Evolutionary conservation across 2,888 invertebrate genomes (phyloP), one percentile per base, ranked within the genome.

Genomic region (Hypena proboscidalis): DNA sequence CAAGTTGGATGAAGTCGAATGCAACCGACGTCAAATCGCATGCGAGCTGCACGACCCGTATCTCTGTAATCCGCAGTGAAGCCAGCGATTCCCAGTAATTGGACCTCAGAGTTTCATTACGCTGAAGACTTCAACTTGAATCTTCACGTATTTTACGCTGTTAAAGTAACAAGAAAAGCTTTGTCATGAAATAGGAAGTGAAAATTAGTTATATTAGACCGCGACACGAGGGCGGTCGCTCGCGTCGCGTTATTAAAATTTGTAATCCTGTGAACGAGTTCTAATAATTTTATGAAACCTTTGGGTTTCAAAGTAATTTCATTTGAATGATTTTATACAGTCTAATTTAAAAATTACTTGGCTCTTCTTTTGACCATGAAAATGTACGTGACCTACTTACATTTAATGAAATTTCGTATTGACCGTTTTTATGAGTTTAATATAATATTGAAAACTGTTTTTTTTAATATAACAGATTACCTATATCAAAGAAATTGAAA

Each of bases 181-280:
- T 31, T 23, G 14, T 45, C 27, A 30, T 38, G 35, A 42, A 33
- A 17, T 34, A 5, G 19, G n/a, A 40, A 40, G 27, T 36, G 26
- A 20, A 39, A 45, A 46, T 56, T 41, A 32, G 31, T 32, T 30
- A 34, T 31, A 42, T 50, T 37, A 44, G 27, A 37, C 26, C 27
- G 25, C 20, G 34, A 41, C 14, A 36, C 49, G 49, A 33, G 30
- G 36, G 33, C 27, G 37, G 26, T 29, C 19, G 30, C 20, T 8
- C 31, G 15, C 27, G 27, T 51, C 19, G 25, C 26, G 27, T 55
- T 55, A 51, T 51, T 51, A 51, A 55, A 55, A 52, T 56, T 47
- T 47, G 36, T 45, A 25, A 25, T 37, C 36, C 32, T 37, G 38
- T 44, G 41, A 42, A 38, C 48, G 29, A 26, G 40, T 44, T 21